Evolutionary conservation across 2,797 vertebrate species (phyloP).

Genomic region (Rhodeus uyekii): DNA sequence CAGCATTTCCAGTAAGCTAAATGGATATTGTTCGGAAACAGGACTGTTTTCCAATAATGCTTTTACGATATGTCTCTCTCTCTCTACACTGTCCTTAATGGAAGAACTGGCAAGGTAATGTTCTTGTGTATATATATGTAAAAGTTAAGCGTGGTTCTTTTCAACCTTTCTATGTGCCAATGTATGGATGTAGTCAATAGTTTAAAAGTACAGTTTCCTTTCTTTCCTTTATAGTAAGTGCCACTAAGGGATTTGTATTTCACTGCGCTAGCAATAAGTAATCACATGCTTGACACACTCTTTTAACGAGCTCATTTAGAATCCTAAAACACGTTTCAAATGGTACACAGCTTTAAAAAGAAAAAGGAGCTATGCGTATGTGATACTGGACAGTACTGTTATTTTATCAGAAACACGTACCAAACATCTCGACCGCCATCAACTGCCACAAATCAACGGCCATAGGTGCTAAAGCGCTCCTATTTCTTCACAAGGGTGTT

Average conservation of each 20-base stretch:
- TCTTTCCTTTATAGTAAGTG: constrained; percentile 39
- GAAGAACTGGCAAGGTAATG: constrained; percentile 39
- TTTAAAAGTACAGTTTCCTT: constrained; percentile 34
- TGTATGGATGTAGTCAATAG: constrained; percentile 39
- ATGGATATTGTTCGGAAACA: constrained; percentile 42
- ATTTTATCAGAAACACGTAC: constrained; percentile 7
- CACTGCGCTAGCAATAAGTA: constrained; percentile 51
- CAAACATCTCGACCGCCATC: constrained; percentile 32
- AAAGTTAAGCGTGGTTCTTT: constrained; percentile 34
- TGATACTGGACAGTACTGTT: constrained; percentile 27
- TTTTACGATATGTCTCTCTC: constrained; percentile 28
- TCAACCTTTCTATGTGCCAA: constrained; percentile 44
- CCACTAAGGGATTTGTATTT: constrained; percentile 48
- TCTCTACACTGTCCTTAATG: constrained; percentile 33
- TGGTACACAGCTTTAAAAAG: not conserved
- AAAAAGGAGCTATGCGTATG: constrained; percentile 1
- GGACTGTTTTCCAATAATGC: constrained; percentile 38
- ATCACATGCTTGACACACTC: constrained; percentile 41
- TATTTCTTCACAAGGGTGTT: not conserved
- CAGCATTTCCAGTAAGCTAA: constrained; percentile 47
- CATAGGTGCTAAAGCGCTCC: constrained; percentile 28
- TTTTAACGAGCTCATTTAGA: constrained; percentile 34
- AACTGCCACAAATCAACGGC: not conserved
- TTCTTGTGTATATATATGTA: constrained; percentile 43
- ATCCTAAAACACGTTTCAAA: constrained; percentile 42